These are phyloP conservation scores for Hyla sarda DNA, from an alignment of 2,113 vertebrate genomes.

Conservation along the genomic window DNA sequence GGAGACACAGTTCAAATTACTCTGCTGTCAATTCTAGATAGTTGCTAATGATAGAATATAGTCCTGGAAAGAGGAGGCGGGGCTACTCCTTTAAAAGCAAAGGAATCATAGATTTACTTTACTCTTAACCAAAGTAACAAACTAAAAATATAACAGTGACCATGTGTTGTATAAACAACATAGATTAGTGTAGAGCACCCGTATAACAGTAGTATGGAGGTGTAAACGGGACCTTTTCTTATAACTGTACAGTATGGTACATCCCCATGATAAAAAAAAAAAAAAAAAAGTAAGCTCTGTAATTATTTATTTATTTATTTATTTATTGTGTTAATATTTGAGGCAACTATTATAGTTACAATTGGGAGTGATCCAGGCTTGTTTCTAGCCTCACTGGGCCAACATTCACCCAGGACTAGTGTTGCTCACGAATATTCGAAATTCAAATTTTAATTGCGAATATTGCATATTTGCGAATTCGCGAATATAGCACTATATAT, in stretches of 20 bases:
- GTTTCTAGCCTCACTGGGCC: too few relatives aligned
- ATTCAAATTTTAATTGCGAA: too few relatives aligned
- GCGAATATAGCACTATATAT: too few relatives aligned
- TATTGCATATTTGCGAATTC: too few relatives aligned
- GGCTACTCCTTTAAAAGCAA: neutral
- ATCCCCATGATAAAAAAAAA: too few relatives aligned
- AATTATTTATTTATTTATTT: too few relatives aligned
- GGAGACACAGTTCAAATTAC: conserved; percentile 94
- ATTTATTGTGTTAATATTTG: too few relatives aligned
- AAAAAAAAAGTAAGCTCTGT: too few relatives aligned
- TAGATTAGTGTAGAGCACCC: neutral
- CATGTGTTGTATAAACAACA: neutral
- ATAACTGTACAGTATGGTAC: neutral
- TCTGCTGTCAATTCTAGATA: conserved; percentile 88
- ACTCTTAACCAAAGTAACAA: neutral
- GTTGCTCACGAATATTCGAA: too few relatives aligned
- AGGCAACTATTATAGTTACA: too few relatives aligned
- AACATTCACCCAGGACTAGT: too few relatives aligned
- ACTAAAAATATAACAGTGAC: neutral
- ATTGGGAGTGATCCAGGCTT: too few relatives aligned
- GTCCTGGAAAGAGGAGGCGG: conserved; percentile 68
- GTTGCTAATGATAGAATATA: conserved; percentile 88
- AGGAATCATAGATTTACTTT: neutral
- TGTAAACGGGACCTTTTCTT: neutral
- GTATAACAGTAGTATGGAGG: neutral